Percentiles rank a stretch among this genome's conserved stretches.
These are phyloP conservation scores for Oasisia sp. DNA, from an alignment of 2,888 invertebrate species.

Conservation along the genomic window DNA sequence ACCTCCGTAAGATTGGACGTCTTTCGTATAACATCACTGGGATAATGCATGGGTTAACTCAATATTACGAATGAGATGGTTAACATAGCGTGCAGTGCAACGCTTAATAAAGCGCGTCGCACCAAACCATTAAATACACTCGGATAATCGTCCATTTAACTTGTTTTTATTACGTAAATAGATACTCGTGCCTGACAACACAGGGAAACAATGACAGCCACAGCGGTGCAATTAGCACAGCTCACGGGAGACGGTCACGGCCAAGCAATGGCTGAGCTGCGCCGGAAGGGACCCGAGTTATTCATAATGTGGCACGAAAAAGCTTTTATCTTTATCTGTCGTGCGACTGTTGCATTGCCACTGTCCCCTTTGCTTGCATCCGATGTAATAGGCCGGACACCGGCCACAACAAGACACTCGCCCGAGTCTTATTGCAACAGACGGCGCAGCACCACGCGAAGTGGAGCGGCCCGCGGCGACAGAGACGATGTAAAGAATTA, in stretches of 20 bases:
- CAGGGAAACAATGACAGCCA: neutral
- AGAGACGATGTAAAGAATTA: too few species aligned
- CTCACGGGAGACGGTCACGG: neutral
- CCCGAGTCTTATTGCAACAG: too few species aligned
- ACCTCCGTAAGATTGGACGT: neutral
- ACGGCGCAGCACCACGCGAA: neutral
- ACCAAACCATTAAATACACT: neutral
- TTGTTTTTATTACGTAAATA: conserved; percentile 4
- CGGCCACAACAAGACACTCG: neutral
- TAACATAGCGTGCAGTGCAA: neutral
- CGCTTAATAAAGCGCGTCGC: neutral
- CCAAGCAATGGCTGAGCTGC: neutral
- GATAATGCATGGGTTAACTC: neutral
- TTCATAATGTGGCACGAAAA: neutral
- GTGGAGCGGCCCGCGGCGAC: neutral
- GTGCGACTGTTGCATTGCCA: neutral
- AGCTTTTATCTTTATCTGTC: neutral
- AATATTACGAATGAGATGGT: neutral
- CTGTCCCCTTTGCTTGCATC: neutral
- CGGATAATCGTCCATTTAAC: neutral
- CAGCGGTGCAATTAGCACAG: neutral
- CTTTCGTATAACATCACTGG: neutral
- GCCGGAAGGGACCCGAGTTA: neutral
- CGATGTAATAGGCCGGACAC: neutral
- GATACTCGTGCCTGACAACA: neutral